Base-by-base conservation (phyloP, 2,888 invertebrate genomes). In the Yponomeuta evonymella region DNA sequence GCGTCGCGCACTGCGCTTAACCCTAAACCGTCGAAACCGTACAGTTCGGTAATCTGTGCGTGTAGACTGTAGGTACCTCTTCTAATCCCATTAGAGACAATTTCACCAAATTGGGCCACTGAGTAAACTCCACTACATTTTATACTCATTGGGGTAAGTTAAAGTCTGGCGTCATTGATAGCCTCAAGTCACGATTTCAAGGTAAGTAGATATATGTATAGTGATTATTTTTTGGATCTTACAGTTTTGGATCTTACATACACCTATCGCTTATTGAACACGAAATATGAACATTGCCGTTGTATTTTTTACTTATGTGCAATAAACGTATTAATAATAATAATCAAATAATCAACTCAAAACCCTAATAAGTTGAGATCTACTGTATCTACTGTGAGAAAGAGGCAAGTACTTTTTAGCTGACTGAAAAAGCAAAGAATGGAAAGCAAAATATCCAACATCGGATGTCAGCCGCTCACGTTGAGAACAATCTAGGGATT, bases 21-120 rank as follows among this genome's bases (percentile, higher is more conserved):
- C 90, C 90, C 90, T 89, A 88, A 89, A 89, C 79, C 82, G 76
- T 83, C 80, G 90, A 90, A 91, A 87, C 90, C 91, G 81, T 89
- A 90, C 76, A 86, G 81, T 77, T 83, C 82, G 58, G 79, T 91
- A 90, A 90, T 89, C 90, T 90, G 80, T 81, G 84, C 76, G 81
- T 81, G 79, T 77, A 79, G 79, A 76, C 75, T 76, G 75, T 74
- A 72, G 76, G 75, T 77, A 78, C 77, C 76, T 75, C 76, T 71
- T 74, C 74, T 90, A 90, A 91, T 90, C 90, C 83, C 79, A 88
- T 91, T 91, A 90, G 65, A 71, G 70, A 70, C 70, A 75, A 74
- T 75, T 76, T 75, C 75, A 75, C 64, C 75, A 79, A 88, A 87
- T 87, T 85, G 83, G 86, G 83, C 77, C 83, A 80, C 77, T 72